These are phyloP conservation scores for Menidia beryllina DNA, from an alignment of 2,113 vertebrate species.

Conservation along the genomic window DNA sequence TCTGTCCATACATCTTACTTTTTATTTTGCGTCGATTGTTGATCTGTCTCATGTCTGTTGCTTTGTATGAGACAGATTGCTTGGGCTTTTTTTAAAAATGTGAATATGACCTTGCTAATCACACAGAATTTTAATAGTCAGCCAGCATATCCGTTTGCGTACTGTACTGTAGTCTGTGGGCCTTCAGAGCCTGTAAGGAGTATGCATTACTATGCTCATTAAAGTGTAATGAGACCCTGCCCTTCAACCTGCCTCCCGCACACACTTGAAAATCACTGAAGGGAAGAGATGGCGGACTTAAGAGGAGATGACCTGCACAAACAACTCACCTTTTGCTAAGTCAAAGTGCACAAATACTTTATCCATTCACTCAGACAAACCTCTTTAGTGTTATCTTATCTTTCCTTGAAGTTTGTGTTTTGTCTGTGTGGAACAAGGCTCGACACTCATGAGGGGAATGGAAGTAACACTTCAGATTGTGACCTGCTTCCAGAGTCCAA, in stretches of 20 bases:
- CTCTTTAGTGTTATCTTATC: not conserved
- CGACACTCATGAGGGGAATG: too few species aligned
- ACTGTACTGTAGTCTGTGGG: not conserved
- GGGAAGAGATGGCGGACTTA: not conserved
- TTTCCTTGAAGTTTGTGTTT: too few species aligned
- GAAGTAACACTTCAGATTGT: too few species aligned
- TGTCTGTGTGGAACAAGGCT: too few species aligned
- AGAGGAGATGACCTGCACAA: not conserved
- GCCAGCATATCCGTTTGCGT: slow-evolving; percentile 31
- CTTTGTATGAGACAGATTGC: slow-evolving; percentile 9
- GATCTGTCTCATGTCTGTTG: not conserved
- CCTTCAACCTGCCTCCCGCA: slow-evolving; percentile 35
- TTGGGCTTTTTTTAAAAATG: slow-evolving; percentile 22
- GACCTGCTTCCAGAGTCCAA: too few species aligned
- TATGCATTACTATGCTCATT: slow-evolving; percentile 46
- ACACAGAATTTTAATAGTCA: slow-evolving; percentile 41
- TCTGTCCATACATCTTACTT: not conserved
- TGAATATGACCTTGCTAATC: slow-evolving; percentile 29
- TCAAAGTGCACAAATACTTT: not conserved
- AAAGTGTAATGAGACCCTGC: slow-evolving; percentile 57
- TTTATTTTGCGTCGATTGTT: not conserved
- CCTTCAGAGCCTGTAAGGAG: slow-evolving; percentile 30
- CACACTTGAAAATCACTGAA: slow-evolving; percentile 36
- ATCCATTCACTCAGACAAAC: not conserved
- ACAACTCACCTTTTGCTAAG: not conserved